Base-by-base conservation (phyloP, 2,888 invertebrate genomes). In the Homarus gammarus region DNA sequence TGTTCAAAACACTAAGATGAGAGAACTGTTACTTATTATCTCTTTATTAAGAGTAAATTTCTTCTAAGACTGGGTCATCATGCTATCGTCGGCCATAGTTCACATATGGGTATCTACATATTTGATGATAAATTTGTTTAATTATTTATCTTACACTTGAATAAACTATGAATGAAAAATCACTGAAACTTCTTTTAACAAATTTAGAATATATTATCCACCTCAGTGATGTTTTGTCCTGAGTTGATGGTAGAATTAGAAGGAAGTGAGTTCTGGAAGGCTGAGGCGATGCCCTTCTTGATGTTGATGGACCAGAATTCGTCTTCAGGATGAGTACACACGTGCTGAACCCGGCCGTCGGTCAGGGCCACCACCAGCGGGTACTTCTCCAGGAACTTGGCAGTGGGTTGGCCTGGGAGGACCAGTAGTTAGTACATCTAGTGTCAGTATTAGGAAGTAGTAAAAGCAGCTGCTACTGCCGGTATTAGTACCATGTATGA, bases 281-380 rank as follows among this genome's bases (percentile, higher is more conserved):
- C 93, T 1, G 95, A 94, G 36, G 95, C 92, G 51, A 95, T 92
- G 73, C 94, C 95, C 73, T 94, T 93, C 93, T 95, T 95, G 92
- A 95, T 93, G 93, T 95, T 95, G 72, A 95, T 93, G 8, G 93
- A 93, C 94, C 94, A 94, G 2, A 92, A 87, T 2, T 93, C 92
- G 44, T 95, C 95, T 2, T 64, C 31, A 0, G 77, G 49, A 49
- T 77, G 31, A 18, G 49, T 72, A 77, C 90, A 90, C 18, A 90
- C 68, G 15, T 87, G 85, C n/a, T 75, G 81, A 6, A 90, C 77
- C 0, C 22, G 40, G 2, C 87, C 90, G 33, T 90, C 90, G 56
- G 22, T 27, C 56, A 90, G 38, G 2, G 82, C 70, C 51, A 86
- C 49, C 31, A 79, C 31, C 72, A 87, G 44, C 22, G 90, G 83